Evolutionary conservation across 37 sponge, comb jelly and placozoan species (phyloP).

Genomic region (Halisarca cf. caerulea): DNA sequence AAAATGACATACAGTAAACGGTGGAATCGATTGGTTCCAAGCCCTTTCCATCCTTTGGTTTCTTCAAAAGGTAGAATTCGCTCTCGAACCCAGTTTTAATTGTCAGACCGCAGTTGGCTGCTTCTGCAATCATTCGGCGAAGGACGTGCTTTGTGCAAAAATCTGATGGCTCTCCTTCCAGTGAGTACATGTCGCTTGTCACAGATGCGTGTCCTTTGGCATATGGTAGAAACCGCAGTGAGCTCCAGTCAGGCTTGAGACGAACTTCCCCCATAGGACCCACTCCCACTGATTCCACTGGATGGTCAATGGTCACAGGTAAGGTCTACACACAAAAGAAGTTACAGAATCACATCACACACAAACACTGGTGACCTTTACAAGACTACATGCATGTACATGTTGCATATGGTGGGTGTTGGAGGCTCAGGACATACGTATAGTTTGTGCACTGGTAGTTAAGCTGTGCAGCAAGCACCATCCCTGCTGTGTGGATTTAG

Average conservation of each 20-base stretch:
- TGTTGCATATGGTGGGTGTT: no score
- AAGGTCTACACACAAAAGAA: slow-evolving; percentile 7
- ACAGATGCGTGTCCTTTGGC: background rate
- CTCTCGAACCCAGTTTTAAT: slow-evolving; percentile 49
- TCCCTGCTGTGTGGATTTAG: no score
- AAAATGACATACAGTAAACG: background rate
- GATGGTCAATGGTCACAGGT: slow-evolving; percentile 36
- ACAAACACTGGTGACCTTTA: no score
- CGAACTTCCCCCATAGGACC: slow-evolving; percentile 37
- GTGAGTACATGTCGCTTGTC: slow-evolving; percentile 35
- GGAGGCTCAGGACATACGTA: no score
- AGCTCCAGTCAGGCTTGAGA: slow-evolving; percentile 38
- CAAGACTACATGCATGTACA: no score
- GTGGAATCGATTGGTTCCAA: slow-evolving; percentile 29
- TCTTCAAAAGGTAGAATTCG: slow-evolving; percentile 38
- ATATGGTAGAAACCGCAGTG: slow-evolving; percentile 38
- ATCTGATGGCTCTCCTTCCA: slow-evolving; percentile 24
- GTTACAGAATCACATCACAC: background rate
- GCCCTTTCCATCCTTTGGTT: background rate
- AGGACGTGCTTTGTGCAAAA: slow-evolving; percentile 41
- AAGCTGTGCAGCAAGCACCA: no score
- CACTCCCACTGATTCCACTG: background rate
- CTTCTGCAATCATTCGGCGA: slow-evolving; percentile 20
- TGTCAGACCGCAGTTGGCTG: slow-evolving; percentile 1
- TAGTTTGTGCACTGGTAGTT: no score